These are phyloP conservation scores for Lepidurus packardi DNA, from an alignment of 1,140 invertebrate species.

Conservation along the genomic window DNA sequence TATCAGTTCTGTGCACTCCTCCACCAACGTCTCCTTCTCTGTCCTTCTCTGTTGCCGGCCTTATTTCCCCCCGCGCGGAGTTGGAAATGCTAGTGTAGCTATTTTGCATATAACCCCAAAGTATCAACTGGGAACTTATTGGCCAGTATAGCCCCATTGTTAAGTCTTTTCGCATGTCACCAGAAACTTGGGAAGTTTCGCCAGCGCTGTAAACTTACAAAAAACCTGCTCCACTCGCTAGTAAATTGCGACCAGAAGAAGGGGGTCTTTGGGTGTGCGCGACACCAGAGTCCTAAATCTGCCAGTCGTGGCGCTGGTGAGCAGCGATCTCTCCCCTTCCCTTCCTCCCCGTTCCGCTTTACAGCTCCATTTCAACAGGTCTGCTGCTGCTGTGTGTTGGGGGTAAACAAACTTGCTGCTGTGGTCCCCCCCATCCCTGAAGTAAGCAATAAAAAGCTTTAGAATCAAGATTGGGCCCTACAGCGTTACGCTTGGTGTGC, in stretches of 20 bases:
- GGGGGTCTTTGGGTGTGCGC: too few species aligned
- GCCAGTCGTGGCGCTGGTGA: too few species aligned
- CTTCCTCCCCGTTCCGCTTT: background rate
- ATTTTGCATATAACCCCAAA: background rate
- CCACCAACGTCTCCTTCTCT: too few species aligned
- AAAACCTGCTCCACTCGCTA: too few species aligned
- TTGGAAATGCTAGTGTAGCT: background rate
- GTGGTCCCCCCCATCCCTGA: background rate
- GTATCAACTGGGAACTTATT: background rate
- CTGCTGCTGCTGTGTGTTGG: background rate
- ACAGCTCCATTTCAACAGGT: slow-evolving; percentile 4
- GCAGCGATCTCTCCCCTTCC: background rate
- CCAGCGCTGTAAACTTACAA: background rate
- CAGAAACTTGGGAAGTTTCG: background rate
- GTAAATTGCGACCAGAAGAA: too few species aligned
- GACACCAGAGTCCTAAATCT: too few species aligned
- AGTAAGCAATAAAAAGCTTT: slow-evolving; percentile 20
- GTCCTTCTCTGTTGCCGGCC: background rate
- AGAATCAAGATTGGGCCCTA: slow-evolving; percentile 14
- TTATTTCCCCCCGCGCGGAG: background rate
- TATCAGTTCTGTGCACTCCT: background rate
- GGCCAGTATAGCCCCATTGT: background rate
- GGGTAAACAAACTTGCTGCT: slow-evolving; percentile 13
- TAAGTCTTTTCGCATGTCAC: slow-evolving; percentile 4
- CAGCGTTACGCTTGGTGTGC: slow-evolving; percentile 12